phyloP scores from a whole-genome alignment of 2,888 invertebrate species.

The Meandrusa payeni region DNA sequence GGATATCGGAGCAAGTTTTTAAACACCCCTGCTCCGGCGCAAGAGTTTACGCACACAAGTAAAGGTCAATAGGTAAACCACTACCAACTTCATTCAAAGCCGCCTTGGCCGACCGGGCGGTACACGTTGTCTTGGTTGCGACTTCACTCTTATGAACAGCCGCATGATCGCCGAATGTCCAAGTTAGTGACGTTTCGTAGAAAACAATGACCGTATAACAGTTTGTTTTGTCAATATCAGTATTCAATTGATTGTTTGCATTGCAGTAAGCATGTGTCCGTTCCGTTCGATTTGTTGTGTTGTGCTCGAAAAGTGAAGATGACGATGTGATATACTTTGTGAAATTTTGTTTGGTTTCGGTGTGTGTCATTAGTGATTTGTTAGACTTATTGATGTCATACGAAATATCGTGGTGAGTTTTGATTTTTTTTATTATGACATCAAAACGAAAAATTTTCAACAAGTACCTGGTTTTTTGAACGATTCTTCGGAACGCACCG shows the following conservation, averaged over 20 bases:
- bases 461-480: too few species aligned
- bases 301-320: constrained; percentile 40
- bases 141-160: constrained; percentile 61
- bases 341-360: constrained; percentile 29
- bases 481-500: too few species aligned
- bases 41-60: constrained; percentile 38
- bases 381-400: not conserved
- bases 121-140: constrained; percentile 37
- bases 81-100: constrained; percentile 67
- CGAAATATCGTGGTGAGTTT: constrained; percentile 12
- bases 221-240: constrained; percentile 70
- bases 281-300: constrained; percentile 31
- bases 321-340: constrained; percentile 17
- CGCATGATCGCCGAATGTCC: constrained; percentile 52
- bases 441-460: too few species aligned
- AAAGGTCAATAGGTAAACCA: constrained; percentile 45
- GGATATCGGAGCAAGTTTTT: constrained; percentile 40
- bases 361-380: constrained; percentile 34
- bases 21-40: constrained; percentile 44
- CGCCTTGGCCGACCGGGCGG: constrained; percentile 41
- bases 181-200: constrained; percentile 60
- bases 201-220: constrained; percentile 54
- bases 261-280: constrained; percentile 24
- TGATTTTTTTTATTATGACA: too few species aligned
- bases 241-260: constrained; percentile 30